Evolutionary conservation across 2,888 invertebrate genomes (phyloP).

Genomic region (Iphiclides podalirius): DNA sequence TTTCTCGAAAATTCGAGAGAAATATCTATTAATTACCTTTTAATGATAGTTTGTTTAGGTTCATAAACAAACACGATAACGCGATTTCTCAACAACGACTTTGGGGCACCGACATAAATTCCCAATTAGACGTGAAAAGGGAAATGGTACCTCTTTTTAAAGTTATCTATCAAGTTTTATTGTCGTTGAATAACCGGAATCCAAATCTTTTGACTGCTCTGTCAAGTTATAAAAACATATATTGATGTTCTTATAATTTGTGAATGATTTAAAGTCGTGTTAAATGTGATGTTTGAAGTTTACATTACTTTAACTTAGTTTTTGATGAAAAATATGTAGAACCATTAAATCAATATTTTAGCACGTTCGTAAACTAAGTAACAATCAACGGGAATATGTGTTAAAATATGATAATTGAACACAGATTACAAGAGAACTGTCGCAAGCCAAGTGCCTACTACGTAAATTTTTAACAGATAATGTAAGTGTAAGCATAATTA

Average conservation of each 20-base stretch:
- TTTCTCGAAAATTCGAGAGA: too few relatives aligned
- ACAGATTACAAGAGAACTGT: too few relatives aligned
- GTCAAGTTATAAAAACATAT: slow-evolving; percentile 36
- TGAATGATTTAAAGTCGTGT: slow-evolving; percentile 32
- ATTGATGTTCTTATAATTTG: slow-evolving; percentile 38
- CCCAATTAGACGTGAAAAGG: slow-evolving; percentile 38
- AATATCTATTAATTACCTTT: too few relatives aligned
- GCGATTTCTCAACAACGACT: slow-evolving; percentile 3
- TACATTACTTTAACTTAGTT: slow-evolving; percentile 2
- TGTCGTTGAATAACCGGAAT: slow-evolving; percentile 40
- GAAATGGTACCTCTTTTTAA: slow-evolving; percentile 35
- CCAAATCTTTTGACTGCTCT: slow-evolving; percentile 41
- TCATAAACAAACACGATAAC: slow-evolving; percentile 10
- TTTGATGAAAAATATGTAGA: not conserved
- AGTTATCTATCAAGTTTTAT: slow-evolving; percentile 46
- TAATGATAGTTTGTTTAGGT: slow-evolving; percentile 3
- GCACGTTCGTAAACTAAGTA: too few relatives aligned
- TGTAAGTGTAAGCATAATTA: too few relatives aligned
- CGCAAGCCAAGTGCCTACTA: too few relatives aligned
- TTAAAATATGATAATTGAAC: too few relatives aligned
- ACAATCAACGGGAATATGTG: too few relatives aligned
- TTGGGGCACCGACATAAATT: slow-evolving; percentile 12
- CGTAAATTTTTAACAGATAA: too few relatives aligned
- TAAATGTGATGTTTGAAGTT: slow-evolving; percentile 4
- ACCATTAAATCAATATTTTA: too few relatives aligned